Evolutionary conservation across 92 coral and sea anemone species (phyloP).

Genomic region (Umimayanthus kanabou): DNA sequence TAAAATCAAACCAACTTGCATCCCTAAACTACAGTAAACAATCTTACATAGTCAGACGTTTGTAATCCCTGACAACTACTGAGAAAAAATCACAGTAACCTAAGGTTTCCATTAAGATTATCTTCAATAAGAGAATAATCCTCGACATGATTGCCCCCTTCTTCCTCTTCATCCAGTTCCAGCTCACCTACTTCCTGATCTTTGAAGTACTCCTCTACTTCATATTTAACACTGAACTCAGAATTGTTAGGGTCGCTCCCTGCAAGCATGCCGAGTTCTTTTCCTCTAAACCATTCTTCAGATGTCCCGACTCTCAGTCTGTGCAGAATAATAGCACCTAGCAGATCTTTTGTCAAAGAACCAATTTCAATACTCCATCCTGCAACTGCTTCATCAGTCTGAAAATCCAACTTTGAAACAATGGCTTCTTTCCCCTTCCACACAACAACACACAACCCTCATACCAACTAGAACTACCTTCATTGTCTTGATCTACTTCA

Average conservation of each 20-base stretch:
- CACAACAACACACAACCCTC: constrained; percentile 29
- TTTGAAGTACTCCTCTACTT: not conserved
- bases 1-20: too few relatives aligned
- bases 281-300: constrained; percentile 18
- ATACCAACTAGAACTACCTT: not conserved
- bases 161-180: too few relatives aligned
- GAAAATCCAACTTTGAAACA: constrained; percentile 1
- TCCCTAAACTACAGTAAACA: too few relatives aligned
- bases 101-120: too few relatives aligned
- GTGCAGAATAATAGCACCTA: not conserved
- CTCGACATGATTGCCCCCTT: too few relatives aligned
- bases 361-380: not conserved
- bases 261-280: not conserved
- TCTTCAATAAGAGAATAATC: too few relatives aligned
- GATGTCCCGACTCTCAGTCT: constrained; percentile 1
- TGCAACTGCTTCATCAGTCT: constrained; percentile 12
- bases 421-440: not conserved
- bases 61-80: too few relatives aligned
- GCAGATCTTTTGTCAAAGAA: not conserved
- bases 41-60: too few relatives aligned
- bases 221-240: too few relatives aligned
- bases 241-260: too few relatives aligned
- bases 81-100: too few relatives aligned
- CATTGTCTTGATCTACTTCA: not conserved
- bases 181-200: constrained; percentile 12